Base-by-base conservation (phyloP, 2,888 invertebrate species). In the Nemoura dubitans region DNA sequence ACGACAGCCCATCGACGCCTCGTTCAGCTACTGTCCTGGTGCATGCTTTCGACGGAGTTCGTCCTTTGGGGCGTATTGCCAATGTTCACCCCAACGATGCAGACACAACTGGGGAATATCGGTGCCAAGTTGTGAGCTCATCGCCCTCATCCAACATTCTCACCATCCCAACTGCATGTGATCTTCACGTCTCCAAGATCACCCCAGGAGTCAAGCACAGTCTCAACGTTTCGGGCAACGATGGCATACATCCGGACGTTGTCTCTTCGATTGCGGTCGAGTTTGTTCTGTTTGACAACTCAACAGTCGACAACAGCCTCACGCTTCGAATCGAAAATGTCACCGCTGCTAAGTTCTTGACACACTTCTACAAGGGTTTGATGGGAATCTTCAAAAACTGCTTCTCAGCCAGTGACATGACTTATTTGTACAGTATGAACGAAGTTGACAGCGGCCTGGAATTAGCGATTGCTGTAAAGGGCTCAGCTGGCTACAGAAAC, bases 11-110 rank as follows among this genome's bases (percentile, higher is more conserved):
- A 25, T 98, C 97, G 0, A 94, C 95, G 0, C 94, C 97, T 27
- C 94, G 98, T 89, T 96, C 96, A 14, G 96, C 96, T 0, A 96
- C 96, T 89, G 94, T 97, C 27, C 92, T 96, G 85, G 95, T 97
- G 0, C 95, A 96, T 90, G 93, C 96, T 0, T 89, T 91, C 59
- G 89, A 91, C 7, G 95, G 95, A 86, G 93, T 94, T 88, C 94
- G 96, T 89, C 96, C 97, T 0, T 91, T 94, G 28, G 96, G 96
- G n/a, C 96, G 96, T 92, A 95, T 99, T 88, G 98, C 98, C 7
- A 95, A 98, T 91, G 96, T 98, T 0, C 96, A 96, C 91, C 99
- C 99, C 0, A 96, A 97, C 90, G 99, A 99, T 92, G 95, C 96
- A 0, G 98, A 99, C 91, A 94, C 94, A n/a, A 94, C 95, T 85